Base-by-base conservation (phyloP, 1,140 invertebrate species). In the Megathymus violae region DNA sequence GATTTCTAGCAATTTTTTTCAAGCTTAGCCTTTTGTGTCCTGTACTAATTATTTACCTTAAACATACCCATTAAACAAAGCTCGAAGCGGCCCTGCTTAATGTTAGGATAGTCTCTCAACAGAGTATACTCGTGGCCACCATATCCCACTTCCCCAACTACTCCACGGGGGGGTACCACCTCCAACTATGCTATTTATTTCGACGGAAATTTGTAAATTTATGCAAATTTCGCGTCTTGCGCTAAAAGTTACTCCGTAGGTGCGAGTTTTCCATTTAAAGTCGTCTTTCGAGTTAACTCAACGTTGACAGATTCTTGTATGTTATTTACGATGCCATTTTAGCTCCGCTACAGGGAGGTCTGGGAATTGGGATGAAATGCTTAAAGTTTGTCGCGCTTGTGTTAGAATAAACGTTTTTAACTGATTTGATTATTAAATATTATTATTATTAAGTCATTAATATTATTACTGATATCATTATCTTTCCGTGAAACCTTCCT, bases 201-300 rank as follows among this genome's bases (percentile, higher is more conserved):
- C 75, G 76, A 64, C 56, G 80, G 78, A 78, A 88, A 87, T 89
- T 89, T 86, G 83, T 85, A 87, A 89, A 89, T 89, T 89, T 89
- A 89, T 89, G 87, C 81, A 89, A 89, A 89, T 89, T 85, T 82
- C 78, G 74, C 86, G 84, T 89, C 86, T 89, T 89, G 67, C 64
- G 73, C 69, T 74, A 76, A 82, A 82, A 77, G 76, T 80, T 83
- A 73, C 63, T 48, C 63, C 67, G 67, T 64, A 67, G 76, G 71
- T 81, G 74, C 54, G 60, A 66, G 66, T 69, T 72, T 69, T 69
- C 56, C 44, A 38, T 60, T 60, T 48, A 60, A 48, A 60, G 44
- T 60, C 56, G 56, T 60, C 56, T 60, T 60, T 60, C 56, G 56
- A 58, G 40, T 48, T 47, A 48, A 47, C 56, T 59, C 31, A 17